phyloP scores from a whole-genome alignment of 2,113 vertebrate species.

The Alouatta palliata region DNA sequence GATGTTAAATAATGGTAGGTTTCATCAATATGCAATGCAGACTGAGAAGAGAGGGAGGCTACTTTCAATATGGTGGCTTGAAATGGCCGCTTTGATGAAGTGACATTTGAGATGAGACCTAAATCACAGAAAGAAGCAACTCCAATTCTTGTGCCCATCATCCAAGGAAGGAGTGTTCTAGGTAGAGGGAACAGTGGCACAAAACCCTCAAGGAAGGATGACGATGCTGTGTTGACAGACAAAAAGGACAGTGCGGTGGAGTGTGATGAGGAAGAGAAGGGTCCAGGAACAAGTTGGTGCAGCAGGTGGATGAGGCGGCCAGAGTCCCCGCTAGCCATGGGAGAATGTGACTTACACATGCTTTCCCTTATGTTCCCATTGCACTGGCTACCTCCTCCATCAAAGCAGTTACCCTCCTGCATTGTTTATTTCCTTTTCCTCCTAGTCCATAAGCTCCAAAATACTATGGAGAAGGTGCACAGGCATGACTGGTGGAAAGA shows the following conservation, averaged over 20 bases:
- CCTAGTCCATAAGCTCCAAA: not conserved
- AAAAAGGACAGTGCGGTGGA: not conserved
- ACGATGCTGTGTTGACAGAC: not conserved
- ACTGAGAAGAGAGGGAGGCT: not conserved
- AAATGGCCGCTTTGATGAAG: not conserved
- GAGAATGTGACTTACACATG: rapidly evolving
- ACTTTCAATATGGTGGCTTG: not conserved
- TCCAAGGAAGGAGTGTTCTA: not conserved
- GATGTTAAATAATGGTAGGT: not conserved
- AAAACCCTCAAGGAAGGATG: not conserved
- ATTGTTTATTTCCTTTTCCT: not conserved
- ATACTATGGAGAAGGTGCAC: not conserved
- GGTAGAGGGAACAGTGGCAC: not conserved
- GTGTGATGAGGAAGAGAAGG: not conserved
- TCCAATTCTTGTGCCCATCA: not conserved
- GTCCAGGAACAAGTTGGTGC: not conserved
- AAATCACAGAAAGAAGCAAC: not conserved
- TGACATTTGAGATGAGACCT: not conserved
- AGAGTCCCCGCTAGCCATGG: not conserved
- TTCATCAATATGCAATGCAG: not conserved
- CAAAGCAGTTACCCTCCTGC: not conserved
- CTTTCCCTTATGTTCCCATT: not conserved
- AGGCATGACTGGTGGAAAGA: not conserved
- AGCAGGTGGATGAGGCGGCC: too few species aligned
- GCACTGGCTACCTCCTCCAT: not conserved